phyloP scores from a whole-genome alignment of 1,140 invertebrate species.

The Drosophila navojoa region DNA sequence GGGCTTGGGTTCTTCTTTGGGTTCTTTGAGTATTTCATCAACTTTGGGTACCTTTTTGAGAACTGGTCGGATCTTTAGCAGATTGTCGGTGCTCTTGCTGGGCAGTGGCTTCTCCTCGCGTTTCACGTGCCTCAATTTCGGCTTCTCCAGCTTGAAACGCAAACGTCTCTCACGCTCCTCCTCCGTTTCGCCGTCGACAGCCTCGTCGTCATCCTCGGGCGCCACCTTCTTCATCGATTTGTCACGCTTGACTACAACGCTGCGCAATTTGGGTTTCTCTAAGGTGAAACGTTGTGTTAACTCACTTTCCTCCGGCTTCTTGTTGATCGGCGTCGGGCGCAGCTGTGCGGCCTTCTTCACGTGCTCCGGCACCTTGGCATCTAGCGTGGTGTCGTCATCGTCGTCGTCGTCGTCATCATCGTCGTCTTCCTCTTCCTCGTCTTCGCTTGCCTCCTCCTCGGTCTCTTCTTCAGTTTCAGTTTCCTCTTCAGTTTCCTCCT shows the following conservation, averaged over 20 bases:
- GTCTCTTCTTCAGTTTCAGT: constrained; percentile 52
- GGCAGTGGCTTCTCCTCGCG: constrained; percentile 80
- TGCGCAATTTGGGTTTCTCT: constrained; percentile 81
- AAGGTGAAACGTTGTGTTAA: constrained; percentile 78
- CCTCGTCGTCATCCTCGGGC: constrained; percentile 73
- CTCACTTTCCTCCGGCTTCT: constrained; percentile 73
- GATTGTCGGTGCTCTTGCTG: constrained; percentile 77
- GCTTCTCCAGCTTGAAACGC: constrained; percentile 80
- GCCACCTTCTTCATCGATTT: constrained; percentile 78
- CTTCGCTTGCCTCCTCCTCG: constrained; percentile 56
- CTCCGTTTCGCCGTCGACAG: constrained; percentile 77
- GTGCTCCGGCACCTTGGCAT: constrained; percentile 71
- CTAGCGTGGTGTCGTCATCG: constrained; percentile 53
- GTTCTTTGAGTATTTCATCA: constrained; percentile 81
- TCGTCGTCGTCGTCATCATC: constrained; percentile 56
- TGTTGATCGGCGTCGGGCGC: constrained; percentile 70
- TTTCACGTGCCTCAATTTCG: constrained; percentile 78
- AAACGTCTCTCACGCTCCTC: constrained; percentile 71
- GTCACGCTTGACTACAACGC: constrained; percentile 77
- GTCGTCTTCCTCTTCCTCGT: constrained; percentile 57
- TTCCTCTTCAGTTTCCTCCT: constrained; percentile 66
- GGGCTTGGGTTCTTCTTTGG: constrained; percentile 82
- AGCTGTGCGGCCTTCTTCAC: constrained; percentile 69
- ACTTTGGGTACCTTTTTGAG: constrained; percentile 80
- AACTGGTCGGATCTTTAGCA: constrained; percentile 76